phyloP scores from a whole-genome alignment of 2,113 vertebrate genomes.

The Microtus oregoni region DNA sequence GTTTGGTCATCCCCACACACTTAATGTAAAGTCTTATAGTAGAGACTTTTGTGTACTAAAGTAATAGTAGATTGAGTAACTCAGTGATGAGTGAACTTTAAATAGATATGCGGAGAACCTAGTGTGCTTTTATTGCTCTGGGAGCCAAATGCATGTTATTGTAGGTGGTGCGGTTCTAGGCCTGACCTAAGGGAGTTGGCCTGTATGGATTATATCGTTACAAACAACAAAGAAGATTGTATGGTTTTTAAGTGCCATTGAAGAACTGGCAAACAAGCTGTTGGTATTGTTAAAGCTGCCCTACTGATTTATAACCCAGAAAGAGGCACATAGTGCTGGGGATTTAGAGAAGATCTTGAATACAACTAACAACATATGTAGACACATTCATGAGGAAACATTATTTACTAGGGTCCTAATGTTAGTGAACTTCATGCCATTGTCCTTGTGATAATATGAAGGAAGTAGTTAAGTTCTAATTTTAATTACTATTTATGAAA shows the following conservation, averaged over 20 bases:
- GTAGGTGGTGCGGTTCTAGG: background rate
- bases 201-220: background rate
- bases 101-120: background rate
- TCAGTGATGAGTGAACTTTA: background rate
- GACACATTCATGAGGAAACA: background rate
- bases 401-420: background rate
- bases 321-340: background rate
- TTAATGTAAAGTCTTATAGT: slow-evolving; percentile 10
- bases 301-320: slow-evolving; percentile 16
- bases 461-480: slow-evolving; percentile 12
- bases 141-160: background rate
- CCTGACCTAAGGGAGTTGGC: background rate
- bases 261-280: slow-evolving; percentile 27
- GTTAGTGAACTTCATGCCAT: background rate
- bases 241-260: slow-evolving; percentile 45
- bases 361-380: background rate
- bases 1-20: background rate
- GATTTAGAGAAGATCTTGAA: slow-evolving; percentile 4
- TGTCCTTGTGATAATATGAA: background rate
- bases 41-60: slow-evolving; percentile 18
- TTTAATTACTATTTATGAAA: slow-evolving; percentile 20
- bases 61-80: background rate
- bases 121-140: background rate
- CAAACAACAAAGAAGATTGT: background rate
- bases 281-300: slow-evolving; percentile 18